These are phyloP conservation scores for Drosophila saltans DNA, from an alignment of 1,140 invertebrate genomes.

Conservation along the genomic window DNA sequence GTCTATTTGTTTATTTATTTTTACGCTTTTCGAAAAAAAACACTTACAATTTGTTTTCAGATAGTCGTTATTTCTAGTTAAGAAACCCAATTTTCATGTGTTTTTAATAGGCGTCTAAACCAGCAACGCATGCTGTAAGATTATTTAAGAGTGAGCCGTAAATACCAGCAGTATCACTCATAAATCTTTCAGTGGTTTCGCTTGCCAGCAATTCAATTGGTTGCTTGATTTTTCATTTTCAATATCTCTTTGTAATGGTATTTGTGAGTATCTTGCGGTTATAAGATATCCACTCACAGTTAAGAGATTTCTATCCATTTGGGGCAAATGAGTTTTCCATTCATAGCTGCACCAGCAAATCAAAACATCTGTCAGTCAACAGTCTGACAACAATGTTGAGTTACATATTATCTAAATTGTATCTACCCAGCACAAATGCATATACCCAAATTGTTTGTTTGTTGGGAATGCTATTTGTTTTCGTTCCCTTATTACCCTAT, in stretches of 20 bases:
- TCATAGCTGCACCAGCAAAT: slow-evolving; percentile 46
- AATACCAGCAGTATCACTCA: slow-evolving; percentile 68
- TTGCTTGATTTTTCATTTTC: slow-evolving; percentile 64
- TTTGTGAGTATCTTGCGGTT: slow-evolving; percentile 38
- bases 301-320: slow-evolving; percentile 21
- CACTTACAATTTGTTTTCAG: slow-evolving; percentile 10
- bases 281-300: slow-evolving; percentile 26
- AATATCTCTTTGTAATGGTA: slow-evolving; percentile 67
- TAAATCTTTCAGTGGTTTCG: slow-evolving; percentile 77
- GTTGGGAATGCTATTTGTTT: slow-evolving; percentile 10
- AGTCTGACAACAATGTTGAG: slow-evolving; percentile 76
- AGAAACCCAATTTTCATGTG: slow-evolving; percentile 58
- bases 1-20: no score
- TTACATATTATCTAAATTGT: slow-evolving; percentile 83
- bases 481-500: no score
- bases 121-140: slow-evolving; percentile 46
- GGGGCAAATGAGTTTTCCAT: slow-evolving; percentile 34
- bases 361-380: slow-evolving; percentile 81
- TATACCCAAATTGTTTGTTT: slow-evolving; percentile 75
- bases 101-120: slow-evolving; percentile 56
- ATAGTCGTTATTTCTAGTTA: slow-evolving; percentile 5
- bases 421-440: slow-evolving; percentile 72
- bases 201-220: slow-evolving; percentile 58
- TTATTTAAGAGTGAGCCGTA: slow-evolving; percentile 70
- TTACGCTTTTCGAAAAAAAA: no score